A percentile compares a stretch with the other conserved stretches of the same genome.
These are phyloP conservation scores for Bombus vancouverensis DNA, from an alignment of 1,140 invertebrate species.

Conservation along the genomic window DNA sequence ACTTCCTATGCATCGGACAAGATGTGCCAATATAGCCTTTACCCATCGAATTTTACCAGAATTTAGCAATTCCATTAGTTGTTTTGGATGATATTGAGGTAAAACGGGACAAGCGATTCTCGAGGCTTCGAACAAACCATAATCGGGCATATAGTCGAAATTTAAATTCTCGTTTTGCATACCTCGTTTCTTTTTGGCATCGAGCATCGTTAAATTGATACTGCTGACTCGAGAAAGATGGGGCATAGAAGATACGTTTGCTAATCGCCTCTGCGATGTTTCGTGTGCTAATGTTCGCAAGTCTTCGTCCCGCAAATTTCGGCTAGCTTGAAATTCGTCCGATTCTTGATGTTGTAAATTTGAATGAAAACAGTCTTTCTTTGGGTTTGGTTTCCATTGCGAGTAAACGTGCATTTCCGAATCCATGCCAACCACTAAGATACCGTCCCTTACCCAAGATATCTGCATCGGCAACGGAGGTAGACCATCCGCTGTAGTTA, in stretches of 20 bases:
- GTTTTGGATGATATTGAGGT: constrained; percentile 99
- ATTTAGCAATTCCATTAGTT: constrained; percentile 98
- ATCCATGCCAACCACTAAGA: constrained; percentile 99
- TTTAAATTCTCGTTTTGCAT: constrained; percentile 84
- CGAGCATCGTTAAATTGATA: constrained; percentile 90
- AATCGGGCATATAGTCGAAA: constrained; percentile 93
- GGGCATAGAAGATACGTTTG: constrained; percentile 89
- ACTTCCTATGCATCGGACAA: constrained; percentile 92
- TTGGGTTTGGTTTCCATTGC: constrained; percentile 94
- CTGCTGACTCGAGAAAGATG: constrained; percentile 91
- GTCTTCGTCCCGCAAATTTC: constrained; percentile 91
- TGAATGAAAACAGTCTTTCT: constrained; percentile 80
- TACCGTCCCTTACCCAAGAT: constrained; percentile 98
- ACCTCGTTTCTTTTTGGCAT: constrained; percentile 86
- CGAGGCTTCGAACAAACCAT: constrained; percentile 98
- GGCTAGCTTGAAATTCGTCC: constrained; percentile 87
- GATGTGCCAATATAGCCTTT: constrained; percentile 97
- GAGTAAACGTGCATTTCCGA: constrained; percentile 99
- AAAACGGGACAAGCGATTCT: constrained; percentile 97
- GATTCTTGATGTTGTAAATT: constrained; percentile 82
- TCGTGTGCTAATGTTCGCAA: constrained; percentile 89
- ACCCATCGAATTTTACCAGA: constrained; percentile 99
- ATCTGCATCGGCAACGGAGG: constrained; percentile 98
- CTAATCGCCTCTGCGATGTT: constrained; percentile 86
- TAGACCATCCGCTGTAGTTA: constrained; percentile 97